Conservation (phyloP, 2,888 invertebrate genomes). For the Cantharis rufa region DNA sequence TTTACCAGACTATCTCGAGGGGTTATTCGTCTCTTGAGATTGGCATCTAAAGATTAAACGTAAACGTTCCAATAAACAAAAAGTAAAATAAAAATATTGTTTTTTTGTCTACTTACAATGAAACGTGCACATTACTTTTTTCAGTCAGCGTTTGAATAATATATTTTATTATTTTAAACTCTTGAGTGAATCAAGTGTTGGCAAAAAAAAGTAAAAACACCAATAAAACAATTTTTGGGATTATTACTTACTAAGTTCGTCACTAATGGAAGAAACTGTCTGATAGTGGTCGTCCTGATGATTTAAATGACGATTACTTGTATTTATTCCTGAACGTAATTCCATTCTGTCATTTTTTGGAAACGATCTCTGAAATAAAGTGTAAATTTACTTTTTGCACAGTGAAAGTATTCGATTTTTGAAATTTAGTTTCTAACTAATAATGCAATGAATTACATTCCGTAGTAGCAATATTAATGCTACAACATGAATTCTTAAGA, state of each 20-base stretch:
- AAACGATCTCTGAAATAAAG: neutral
- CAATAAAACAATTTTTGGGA: neutral
- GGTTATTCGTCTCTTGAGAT: slow-evolving; percentile 18
- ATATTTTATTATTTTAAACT: neutral
- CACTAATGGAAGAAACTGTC: neutral
- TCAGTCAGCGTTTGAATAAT: neutral
- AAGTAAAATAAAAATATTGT: neutral
- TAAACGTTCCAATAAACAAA: neutral
- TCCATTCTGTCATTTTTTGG: neutral
- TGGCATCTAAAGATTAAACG: slow-evolving; percentile 16
- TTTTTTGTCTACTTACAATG: neutral
- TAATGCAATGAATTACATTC: slow-evolving; percentile 5
- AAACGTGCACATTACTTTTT: neutral
- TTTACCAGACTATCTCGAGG: slow-evolving; percentile 15
- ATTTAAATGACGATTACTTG: neutral
- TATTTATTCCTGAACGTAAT: neutral
- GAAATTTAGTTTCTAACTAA: slow-evolving; percentile 5
- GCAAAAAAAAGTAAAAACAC: neutral
- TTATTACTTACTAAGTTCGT: neutral
- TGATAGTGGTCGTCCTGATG: neutral
- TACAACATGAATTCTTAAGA: slow-evolving; percentile 1
- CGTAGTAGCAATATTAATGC: neutral
- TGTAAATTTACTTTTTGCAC: neutral
- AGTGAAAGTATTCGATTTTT: neutral
- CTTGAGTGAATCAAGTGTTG: neutral